Evolutionary conservation across 2,888 invertebrate species (phyloP).

Genomic region (Aspidapion aeneum): DNA sequence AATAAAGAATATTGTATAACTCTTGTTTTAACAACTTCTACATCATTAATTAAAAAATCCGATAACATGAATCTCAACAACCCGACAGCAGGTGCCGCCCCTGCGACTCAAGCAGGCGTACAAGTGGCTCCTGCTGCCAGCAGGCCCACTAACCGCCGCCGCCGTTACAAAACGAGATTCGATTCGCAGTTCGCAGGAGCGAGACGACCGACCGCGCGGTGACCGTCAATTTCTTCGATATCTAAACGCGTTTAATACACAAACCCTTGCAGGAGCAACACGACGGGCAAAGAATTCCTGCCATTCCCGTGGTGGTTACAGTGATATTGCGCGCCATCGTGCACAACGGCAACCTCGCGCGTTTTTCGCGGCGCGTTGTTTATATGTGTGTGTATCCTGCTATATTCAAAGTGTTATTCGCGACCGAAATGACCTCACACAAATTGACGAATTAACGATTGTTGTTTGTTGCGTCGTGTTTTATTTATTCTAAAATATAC

Average conservation of each 20-base stretch:
- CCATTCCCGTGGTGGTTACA: constrained; percentile 21
- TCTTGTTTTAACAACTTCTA: too few relatives aligned
- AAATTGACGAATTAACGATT: constrained; percentile 44
- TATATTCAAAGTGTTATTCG: constrained; percentile 34
- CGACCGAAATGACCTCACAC: constrained; percentile 49
- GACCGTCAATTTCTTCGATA: constrained; percentile 4
- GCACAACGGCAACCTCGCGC: constrained; percentile 39
- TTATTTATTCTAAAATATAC: too few relatives aligned
- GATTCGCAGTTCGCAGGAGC: constrained; percentile 11
- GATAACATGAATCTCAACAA: too few relatives aligned
- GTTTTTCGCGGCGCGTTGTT: constrained; percentile 35
- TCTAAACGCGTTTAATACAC: background rate
- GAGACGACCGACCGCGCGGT: constrained; percentile 10
- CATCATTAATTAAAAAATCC: too few relatives aligned
- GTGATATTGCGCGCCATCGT: constrained; percentile 19
- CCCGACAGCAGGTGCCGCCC: constrained; percentile 13
- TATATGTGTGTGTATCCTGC: constrained; percentile 29
- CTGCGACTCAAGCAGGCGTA: constrained; percentile 19
- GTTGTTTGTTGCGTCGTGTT: constrained; percentile 36
- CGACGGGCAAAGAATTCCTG: background rate
- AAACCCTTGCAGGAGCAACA: constrained; percentile 5
- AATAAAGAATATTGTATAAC: too few relatives aligned
- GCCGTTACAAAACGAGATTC: constrained; percentile 1
- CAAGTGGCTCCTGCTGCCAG: constrained; percentile 14
- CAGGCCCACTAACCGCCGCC: background rate